phyloP scores from a whole-genome alignment of 2,797 vertebrate genomes.

The Sebastes matsubarae region DNA sequence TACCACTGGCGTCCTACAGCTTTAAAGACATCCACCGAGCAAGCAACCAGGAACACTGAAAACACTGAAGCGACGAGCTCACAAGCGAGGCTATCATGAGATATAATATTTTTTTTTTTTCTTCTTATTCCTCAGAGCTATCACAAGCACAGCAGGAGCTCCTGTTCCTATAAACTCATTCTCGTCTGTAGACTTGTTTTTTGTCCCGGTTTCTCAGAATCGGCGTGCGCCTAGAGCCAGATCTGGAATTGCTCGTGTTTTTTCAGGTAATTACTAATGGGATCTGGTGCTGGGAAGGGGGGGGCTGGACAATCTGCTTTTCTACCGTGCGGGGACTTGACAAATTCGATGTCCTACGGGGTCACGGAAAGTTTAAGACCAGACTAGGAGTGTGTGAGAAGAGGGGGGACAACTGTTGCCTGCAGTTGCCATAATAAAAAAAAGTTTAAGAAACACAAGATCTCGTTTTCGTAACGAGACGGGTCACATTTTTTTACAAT shows the following conservation, averaged over 20 bases:
- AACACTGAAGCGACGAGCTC: background rate
- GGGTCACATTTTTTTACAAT: background rate
- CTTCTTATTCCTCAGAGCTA: constrained; percentile 35
- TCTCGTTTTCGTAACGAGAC: background rate
- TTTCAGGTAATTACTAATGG: constrained; percentile 34
- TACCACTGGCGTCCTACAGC: background rate
- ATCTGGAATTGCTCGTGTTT: constrained; percentile 14
- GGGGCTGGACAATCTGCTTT: background rate
- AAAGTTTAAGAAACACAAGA: background rate
- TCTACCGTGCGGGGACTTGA: background rate
- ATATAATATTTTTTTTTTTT: background rate
- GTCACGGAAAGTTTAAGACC: constrained; percentile 36
- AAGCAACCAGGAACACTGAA: background rate
- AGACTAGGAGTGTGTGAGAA: background rate
- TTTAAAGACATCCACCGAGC: background rate
- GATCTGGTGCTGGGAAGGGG: background rate
- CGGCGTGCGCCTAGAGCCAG: background rate
- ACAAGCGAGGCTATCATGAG: constrained; percentile 20
- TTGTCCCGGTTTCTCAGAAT: constrained; percentile 20
- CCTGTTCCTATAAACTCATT: constrained; percentile 22
- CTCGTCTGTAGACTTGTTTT: constrained; percentile 17
- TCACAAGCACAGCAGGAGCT: constrained; percentile 36
- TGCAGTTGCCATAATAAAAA: background rate
- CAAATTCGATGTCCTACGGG: background rate
- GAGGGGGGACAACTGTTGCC: background rate